Evolutionary conservation across 2,888 invertebrate genomes (phyloP), one percentile per base, ranked within the genome.

Genomic region (Neoitamus cyanurus): DNA sequence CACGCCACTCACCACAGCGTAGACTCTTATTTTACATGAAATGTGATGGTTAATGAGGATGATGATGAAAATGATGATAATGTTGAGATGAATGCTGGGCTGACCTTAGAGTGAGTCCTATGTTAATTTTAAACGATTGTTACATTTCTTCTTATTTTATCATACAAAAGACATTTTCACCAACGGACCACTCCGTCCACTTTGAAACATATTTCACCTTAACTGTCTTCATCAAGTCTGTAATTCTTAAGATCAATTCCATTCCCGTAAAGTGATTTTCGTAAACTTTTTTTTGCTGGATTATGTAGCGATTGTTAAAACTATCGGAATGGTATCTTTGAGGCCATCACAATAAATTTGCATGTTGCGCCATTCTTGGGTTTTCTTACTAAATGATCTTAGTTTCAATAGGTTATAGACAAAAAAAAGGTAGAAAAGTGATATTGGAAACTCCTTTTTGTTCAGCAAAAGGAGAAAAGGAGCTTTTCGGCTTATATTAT

Each of bases 21-120:
- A 58, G 15, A 6, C 20, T 58, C 20, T 58, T 58, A 46, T 58
- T 58, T 58, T 58, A 58, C 2, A 58, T 25, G 58, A 58, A 58
- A 25, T 58, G 58, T 58, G 58, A 28, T 46, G 46, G 42, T 13
- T 31, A 73, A 73, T 73, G 73, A 36, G 37, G 58, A 42, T 77
- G 77, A 42, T 25, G 75, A 37, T 25, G 69, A 69, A 9, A 1
- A 69, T 25, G 70, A 70, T 70, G 70, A 70, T 13, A n/a, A 30
- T 31, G 70, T 28, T 70, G 28, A 70, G 58, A 13, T 77, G 42
- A 46, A 77, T 42, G 9, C 30, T 77, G 77, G 77, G 77, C 77
- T 77, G 77, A 77, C 42, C 77, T 77, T 77, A 77, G 77, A 77
- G 42, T 11, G 42, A 80, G 48, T 31, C 28, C 31, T 70, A 70